Percentiles rank a stretch among this genome's conserved stretches.
Evolutionary conservation across 1,140 invertebrate genomes (phyloP).

Genomic region (Drosophila hydei): DNA sequence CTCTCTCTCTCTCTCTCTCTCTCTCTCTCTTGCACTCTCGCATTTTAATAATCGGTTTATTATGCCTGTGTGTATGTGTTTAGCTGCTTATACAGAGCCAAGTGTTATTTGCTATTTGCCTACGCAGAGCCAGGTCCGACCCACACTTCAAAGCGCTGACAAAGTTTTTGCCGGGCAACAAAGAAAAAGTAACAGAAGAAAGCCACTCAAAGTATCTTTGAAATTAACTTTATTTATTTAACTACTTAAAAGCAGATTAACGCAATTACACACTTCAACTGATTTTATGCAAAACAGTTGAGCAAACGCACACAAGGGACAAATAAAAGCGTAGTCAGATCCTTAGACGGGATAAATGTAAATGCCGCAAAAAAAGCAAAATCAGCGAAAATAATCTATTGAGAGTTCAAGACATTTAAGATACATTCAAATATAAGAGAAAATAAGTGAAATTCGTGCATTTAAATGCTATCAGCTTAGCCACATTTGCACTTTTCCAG

Average conservation of each 20-base stretch:
- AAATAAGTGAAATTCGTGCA: background rate
- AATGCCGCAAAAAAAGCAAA: slow-evolving; percentile 9
- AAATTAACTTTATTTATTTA: slow-evolving; percentile 84
- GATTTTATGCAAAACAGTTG: slow-evolving; percentile 67
- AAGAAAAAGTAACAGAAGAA: slow-evolving; percentile 37
- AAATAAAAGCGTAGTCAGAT: background rate
- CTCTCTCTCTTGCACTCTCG: slow-evolving; percentile 28
- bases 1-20: slow-evolving; percentile 9
- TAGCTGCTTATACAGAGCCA: slow-evolving; percentile 31
- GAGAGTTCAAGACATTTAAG: background rate
- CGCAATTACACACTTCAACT: slow-evolving; percentile 83
- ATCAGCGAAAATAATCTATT: slow-evolving; percentile 3
- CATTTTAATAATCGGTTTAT: slow-evolving; percentile 80
- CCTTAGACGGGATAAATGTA: too few relatives aligned
- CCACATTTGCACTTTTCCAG: too few relatives aligned
- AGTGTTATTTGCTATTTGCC: slow-evolving; percentile 46
- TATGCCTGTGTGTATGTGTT: slow-evolving; percentile 37
- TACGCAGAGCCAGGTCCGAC: slow-evolving; percentile 23
- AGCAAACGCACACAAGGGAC: slow-evolving; percentile 26
- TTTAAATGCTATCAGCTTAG: too few relatives aligned
- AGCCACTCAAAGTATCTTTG: slow-evolving; percentile 68
- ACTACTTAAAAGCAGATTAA: slow-evolving; percentile 84
- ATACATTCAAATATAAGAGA: background rate
- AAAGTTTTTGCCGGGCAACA: slow-evolving; percentile 49
- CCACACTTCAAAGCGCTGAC: slow-evolving; percentile 60